Base-by-base conservation (phyloP, 1,140 invertebrate genomes). In the Bilobella aurantiaca region DNA sequence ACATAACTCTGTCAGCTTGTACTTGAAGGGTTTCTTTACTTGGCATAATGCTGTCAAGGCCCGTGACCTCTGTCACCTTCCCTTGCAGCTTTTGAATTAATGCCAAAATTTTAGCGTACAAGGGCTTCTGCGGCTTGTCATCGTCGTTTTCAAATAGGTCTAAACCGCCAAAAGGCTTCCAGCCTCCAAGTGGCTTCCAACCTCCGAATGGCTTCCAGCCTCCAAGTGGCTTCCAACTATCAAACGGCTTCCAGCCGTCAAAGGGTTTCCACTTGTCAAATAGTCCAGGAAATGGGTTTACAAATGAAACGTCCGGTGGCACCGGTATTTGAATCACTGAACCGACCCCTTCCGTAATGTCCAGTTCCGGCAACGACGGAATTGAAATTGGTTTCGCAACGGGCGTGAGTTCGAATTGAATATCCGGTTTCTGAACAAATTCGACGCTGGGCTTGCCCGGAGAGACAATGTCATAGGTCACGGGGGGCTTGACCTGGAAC, bases 391-490 rank as follows among this genome's bases (percentile, higher is more conserved):
- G 49, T 23, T 53, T 53, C 25, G 49, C 14, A 16, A 16, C 23
- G 5, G 8, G 8, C 3, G 25, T 23, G 5, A 53, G 23, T 23
- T 53, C 14, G 5, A 53, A 18, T 53, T 53, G 14, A 14, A 53
- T 23, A 23, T 53, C 49, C 25, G 49, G 49, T 53, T 53, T 53
- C 49, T 53, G 49, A 23, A 53, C 49, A 23, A 53, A 53, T 53
- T 53, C 14, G 12, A 53, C 25, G 5, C 25, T 23, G 23, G 49
- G 49, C 49, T 16, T 16, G 5, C 14, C 23, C 5, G 49, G 8
- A 5, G 12, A 18, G 14, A 53, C 49, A 23, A 53, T 53, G 14
- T 53, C 8, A 23, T 18, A 16, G 8, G 23, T 23, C 23, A 23
- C 12, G 5, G 49, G 49, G 5, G 49, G 49, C 21, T 53, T 53